Conservation (phyloP, 2,888 invertebrate genomes). For the Smittia sp. region DNA sequence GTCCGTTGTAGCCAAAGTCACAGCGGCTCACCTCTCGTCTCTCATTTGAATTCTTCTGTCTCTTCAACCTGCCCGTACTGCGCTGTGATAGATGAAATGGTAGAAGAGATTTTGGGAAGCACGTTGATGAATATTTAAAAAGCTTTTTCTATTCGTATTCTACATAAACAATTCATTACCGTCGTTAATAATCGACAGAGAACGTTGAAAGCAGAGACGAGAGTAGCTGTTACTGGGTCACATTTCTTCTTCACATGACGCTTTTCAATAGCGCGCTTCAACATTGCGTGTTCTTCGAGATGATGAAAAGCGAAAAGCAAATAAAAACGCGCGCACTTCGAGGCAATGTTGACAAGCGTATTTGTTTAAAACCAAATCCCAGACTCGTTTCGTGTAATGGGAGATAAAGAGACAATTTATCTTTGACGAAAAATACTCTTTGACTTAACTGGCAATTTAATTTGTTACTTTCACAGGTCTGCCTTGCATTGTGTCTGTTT, state of each 20-base stretch:
- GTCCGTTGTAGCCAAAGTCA: not conserved
- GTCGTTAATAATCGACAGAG: not conserved
- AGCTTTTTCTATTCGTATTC: not conserved
- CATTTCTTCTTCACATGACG: too few relatives aligned
- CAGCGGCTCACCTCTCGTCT: too few relatives aligned
- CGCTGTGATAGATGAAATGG: not conserved
- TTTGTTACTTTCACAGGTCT: not conserved
- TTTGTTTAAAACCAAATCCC: not conserved
- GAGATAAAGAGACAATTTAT: too few relatives aligned
- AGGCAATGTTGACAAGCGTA: not conserved
- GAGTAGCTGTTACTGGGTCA: too few relatives aligned
- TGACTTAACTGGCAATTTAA: not conserved
- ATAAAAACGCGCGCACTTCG: not conserved
- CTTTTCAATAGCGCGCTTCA: too few relatives aligned
- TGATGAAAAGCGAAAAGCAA: not conserved
- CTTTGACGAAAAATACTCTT: too few relatives aligned
- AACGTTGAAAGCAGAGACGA: not conserved
- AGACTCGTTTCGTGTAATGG: too few relatives aligned
- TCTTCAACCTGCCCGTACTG: too few relatives aligned
- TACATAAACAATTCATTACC: constrained; percentile 8
- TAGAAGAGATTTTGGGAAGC: not conserved
- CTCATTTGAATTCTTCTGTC: too few relatives aligned
- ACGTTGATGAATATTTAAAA: constrained; percentile 7
- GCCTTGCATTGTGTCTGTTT: not conserved
- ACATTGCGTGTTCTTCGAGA: not conserved